Evolutionary conservation across 2,113 vertebrate genomes (phyloP).

Genomic region (Gambusia affinis): DNA sequence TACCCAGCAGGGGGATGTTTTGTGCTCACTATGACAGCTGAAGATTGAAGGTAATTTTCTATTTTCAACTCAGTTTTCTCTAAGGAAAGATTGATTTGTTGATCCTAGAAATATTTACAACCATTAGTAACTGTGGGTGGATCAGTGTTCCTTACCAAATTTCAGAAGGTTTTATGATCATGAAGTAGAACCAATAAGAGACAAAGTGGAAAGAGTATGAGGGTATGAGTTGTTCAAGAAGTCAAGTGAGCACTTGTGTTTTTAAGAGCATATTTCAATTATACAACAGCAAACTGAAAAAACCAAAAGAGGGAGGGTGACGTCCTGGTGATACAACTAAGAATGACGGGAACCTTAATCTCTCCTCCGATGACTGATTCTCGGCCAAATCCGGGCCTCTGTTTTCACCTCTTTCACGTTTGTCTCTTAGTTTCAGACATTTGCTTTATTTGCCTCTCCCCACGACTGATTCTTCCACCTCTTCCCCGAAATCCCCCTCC

Average conservation of each 20-base stretch:
- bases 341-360: slow-evolving; percentile 73
- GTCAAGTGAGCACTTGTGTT: too few species aligned
- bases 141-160: neutral
- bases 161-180: too few species aligned
- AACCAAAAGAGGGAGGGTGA: slow-evolving; percentile 39
- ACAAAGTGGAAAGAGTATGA: neutral
- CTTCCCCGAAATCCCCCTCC: slow-evolving; percentile 38
- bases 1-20: neutral
- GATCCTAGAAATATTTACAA: neutral
- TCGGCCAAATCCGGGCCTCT: slow-evolving; percentile 68
- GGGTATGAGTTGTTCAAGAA: neutral
- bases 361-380: slow-evolving; percentile 69
- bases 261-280: neutral
- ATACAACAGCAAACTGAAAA: slow-evolving; percentile 8
- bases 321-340: slow-evolving; percentile 62
- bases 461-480: slow-evolving; percentile 30
- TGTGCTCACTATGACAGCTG: neutral
- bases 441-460: slow-evolving; percentile 45
- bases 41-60: neutral
- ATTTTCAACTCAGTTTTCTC: neutral
- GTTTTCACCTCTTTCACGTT: slow-evolving; percentile 62
- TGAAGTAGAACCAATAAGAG: too few species aligned
- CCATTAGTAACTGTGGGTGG: too few species aligned
- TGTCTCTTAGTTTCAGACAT: slow-evolving; percentile 67
- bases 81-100: neutral